Evolutionary conservation across 2,113 vertebrate genomes (phyloP), one percentile per base, ranked within the genome.

Genomic region (Notarius quadriscutis): DNA sequence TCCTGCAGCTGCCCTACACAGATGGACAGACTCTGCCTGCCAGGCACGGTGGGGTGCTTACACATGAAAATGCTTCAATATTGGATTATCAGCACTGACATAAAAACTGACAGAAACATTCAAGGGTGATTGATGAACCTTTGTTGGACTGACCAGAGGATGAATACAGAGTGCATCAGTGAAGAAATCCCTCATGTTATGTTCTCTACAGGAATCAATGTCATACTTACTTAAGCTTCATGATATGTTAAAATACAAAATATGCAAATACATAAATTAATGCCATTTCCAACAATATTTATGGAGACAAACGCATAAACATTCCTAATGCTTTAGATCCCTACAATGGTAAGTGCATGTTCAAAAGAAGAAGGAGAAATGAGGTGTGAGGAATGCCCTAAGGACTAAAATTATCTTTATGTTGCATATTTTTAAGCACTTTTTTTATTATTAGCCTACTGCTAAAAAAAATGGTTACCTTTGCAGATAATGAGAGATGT

Each of bases 1-100:
- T 30, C 48, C 67, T 71, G 53, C 84, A 81, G 67, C 83, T 88
- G 84, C 84, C 62, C 57, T 53, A 62, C 80, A 86, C 86, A 88
- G 86, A 83, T 79, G 83, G 83, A 80, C 78, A 83, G 69, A 78
- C 20, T 65, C 77, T 81, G 77, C 30, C 58, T 63, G 69, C 85
- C 78, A 87, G 63, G 30, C 53, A 30, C 60, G 62, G 63, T 81
- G 65, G 78, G 65, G 62, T 55, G 80, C 71, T 86, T 75, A 48
- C 48, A 77, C 22, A 83, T 85, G n/a, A 79, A 48, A 51, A 67
- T 75, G 58, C 71, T 81, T 55, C 17, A 18, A 9, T 86, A 60
- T 48, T 89, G 69, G 65, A 57, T 86, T 84, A 78, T 15, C 78
- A 83, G 25, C 22, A 65, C 62, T 83, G 48, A 41, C 41, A 41